Evolutionary conservation across 2,797 vertebrate genomes (phyloP), one percentile per base, ranked within the genome.

Genomic region (Chelidonichthys spinosus): DNA sequence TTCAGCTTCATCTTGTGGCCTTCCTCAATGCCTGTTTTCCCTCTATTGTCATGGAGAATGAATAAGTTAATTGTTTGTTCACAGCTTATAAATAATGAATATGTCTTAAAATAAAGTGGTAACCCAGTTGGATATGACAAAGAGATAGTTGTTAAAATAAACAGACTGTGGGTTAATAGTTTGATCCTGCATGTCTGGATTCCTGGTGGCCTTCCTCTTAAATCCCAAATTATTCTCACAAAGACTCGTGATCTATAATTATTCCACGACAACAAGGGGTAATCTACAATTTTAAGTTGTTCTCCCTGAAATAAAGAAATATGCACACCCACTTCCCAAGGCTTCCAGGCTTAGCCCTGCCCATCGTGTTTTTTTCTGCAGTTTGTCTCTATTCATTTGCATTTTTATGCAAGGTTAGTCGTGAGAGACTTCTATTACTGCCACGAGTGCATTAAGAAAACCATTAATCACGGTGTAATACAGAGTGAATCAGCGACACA

Each of bases 401-500:
- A 94, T 95, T 95, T 94, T 94, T 93, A 93, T 93, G 93, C 91
- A 93, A 94, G 92, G 92, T 93, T 94, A 92, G 90, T 90, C 81
- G 83, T 81, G 83, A 81, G 90, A 91, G 92, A 90, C 91, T 94
- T 88, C 84, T 91, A 90, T 94, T 92, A 90, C 89, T 87, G 90
- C 82, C 78, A 75, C 85, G 89, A 95, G 93, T 90, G 93, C 89
- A 93, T 94, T 94, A 94, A 90, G 90, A 92, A 93, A 93, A 91
- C 89, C 91, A 94, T 94, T 93, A 94, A 94, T 95, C 94, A 93
- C 74, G 39, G 65, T 87, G 91, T 89, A 85, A 86, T 83, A 90
- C 80, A 76, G 82, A 90, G 82, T 90, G 86, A 93, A 92, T 93
- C 89, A 88, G 89, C 61, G 79, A 89, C 89, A 90, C 87, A 89